Conservation (phyloP, 2,888 invertebrate genomes). For the Arrhopalites spinosus region DNA sequence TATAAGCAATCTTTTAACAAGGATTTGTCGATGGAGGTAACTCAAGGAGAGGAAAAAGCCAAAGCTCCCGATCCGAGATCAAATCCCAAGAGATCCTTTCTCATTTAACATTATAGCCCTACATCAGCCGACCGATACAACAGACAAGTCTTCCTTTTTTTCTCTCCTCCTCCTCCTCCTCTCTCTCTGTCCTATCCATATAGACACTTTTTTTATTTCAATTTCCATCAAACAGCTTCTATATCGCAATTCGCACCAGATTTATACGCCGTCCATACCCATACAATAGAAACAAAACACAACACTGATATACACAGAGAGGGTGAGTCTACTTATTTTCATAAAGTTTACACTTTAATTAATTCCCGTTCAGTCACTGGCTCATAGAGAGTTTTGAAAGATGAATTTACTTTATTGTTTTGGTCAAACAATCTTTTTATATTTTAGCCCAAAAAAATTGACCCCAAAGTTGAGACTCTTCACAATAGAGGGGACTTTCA, state of each 20-base stretch:
- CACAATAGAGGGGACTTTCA: too few species aligned
- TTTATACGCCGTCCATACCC: constrained; percentile 48
- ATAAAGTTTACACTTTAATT: too few species aligned
- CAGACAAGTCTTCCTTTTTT: constrained; percentile 6
- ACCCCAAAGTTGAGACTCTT: too few species aligned
- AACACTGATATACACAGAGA: constrained; percentile 36
- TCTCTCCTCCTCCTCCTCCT: neutral
- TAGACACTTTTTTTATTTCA: constrained; percentile 26
- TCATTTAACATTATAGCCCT: constrained; percentile 36
- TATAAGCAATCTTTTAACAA: constrained; percentile 56
- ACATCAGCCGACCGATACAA: constrained; percentile 25
- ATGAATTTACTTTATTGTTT: too few species aligned
- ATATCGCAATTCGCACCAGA: constrained; percentile 36
- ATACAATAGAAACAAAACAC: constrained; percentile 42
- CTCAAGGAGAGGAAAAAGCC: constrained; percentile 23
- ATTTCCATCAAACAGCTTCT: constrained; percentile 35
- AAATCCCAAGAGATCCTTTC: constrained; percentile 39
- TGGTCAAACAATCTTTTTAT: too few species aligned
- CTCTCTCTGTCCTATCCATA: neutral
- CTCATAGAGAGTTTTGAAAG: too few species aligned
- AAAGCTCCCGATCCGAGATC: constrained; percentile 37
- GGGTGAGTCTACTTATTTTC: too few species aligned
- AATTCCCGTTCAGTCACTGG: too few species aligned
- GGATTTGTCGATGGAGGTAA: constrained; percentile 40
- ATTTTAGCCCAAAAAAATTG: too few species aligned